Base-by-base conservation (phyloP, 2,797 vertebrate species). In the Erithacus rubecula region DNA sequence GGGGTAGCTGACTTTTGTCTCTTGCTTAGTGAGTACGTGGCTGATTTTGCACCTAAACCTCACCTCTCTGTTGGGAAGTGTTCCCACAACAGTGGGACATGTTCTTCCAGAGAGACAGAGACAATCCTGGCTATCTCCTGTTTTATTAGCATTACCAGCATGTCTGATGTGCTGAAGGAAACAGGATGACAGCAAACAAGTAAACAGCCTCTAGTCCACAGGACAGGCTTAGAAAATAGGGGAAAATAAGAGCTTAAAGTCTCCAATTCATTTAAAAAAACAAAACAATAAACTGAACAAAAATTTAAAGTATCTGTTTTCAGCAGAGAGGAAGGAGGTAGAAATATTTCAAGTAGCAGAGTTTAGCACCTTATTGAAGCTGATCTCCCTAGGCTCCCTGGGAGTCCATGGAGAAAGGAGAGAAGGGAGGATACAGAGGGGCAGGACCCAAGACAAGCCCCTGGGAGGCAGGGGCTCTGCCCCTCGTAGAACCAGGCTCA, bases 1-100 rank as follows among this genome's bases (percentile, higher is more conserved):
- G 52, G 51, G 46, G 90, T 52, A 94, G 89, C 44, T 83, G 82
- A 96, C 58, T 96, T 94, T 77, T 90, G 79, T 92, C 78, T 83
- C 60, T 41, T 43, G 39, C 60, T 82, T 60, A 27, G 22, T 26
- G 55, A 84, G 32, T 22, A 24, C 0, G 1, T n/a, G 34, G 58
- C 59, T 85, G 59, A 77, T 89, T 89, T 84, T 88, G 65, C 63
- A 71, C 71, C 87, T 49, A 36, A 71, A 78, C 34, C 87, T 78
- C 69, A 58, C 7, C n/a, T 63, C 56, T 64, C 37, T 36, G 2
- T 19, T 3, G 5, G 30, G 46, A 81, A 81, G 24, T 12, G 24
- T 56, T 91, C 59, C 30, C 36, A 36, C 0, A 24, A 12, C 3
- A 55, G 63, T 3, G 55, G 44, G 36, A 62, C 29, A 22, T 0